phyloP scores from a whole-genome alignment of 1,140 invertebrate species.

The Heliconius nattereri region DNA sequence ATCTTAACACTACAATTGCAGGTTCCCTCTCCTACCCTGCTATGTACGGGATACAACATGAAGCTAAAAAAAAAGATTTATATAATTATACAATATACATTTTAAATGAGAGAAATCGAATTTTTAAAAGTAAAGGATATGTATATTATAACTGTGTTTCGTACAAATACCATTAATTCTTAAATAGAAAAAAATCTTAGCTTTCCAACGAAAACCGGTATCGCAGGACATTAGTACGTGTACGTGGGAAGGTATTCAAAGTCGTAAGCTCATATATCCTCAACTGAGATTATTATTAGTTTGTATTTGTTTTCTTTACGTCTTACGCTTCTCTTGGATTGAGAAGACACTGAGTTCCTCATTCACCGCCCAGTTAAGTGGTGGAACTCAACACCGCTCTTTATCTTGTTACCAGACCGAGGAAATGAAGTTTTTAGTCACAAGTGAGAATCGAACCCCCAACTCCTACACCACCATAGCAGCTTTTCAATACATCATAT shows the following conservation, averaged over 20 bases:
- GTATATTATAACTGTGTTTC: not conserved
- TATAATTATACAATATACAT: not conserved
- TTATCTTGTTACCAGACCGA: too few relatives aligned
- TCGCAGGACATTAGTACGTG: constrained; percentile 18
- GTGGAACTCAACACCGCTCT: too few relatives aligned
- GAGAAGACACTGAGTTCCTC: not conserved
- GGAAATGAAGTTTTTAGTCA: too few relatives aligned
- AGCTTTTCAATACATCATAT: too few relatives aligned
- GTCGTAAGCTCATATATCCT: not conserved
- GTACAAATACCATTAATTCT: not conserved
- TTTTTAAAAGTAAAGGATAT: not conserved
- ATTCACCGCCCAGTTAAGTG: too few relatives aligned
- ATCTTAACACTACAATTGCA: not conserved
- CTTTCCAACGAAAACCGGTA: constrained; percentile 40
- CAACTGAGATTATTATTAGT: too few relatives aligned
- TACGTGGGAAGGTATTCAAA: constrained; percentile 27
- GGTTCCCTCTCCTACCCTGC: not conserved
- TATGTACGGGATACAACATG: not conserved
- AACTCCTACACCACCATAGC: too few relatives aligned
- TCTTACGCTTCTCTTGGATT: too few relatives aligned
- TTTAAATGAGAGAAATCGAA: not conserved
- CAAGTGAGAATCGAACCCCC: too few relatives aligned
- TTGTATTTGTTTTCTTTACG: too few relatives aligned
- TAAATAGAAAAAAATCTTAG: not conserved
- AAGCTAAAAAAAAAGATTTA: not conserved